Percentiles rank a stretch among this genome's conserved stretches.
These are phyloP conservation scores for Morone chrysops DNA, from an alignment of 2,113 vertebrate genomes.

Conservation along the genomic window DNA sequence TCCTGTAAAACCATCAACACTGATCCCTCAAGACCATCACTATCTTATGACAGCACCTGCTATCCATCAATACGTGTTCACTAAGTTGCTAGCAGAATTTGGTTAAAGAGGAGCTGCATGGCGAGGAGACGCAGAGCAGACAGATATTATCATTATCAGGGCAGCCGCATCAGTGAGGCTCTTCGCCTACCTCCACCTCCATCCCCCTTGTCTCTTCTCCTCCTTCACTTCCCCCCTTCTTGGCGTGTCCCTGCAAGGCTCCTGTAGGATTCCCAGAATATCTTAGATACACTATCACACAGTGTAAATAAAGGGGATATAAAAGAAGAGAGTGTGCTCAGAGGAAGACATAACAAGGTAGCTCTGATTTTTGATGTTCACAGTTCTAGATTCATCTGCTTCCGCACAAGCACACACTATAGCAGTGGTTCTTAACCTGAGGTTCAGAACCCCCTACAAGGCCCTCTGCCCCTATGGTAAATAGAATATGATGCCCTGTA, in stretches of 20 bases:
- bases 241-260: slow-evolving; percentile 56
- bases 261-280: slow-evolving; percentile 65
- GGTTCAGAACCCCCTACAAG: neutral
- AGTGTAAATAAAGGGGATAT: slow-evolving; percentile 18
- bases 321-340: slow-evolving; percentile 17
- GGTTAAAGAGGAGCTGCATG: neutral
- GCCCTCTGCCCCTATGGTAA: too few species aligned
- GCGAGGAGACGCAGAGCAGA: slow-evolving; percentile 26
- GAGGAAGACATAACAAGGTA: slow-evolving; percentile 66
- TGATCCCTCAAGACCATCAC: slow-evolving; percentile 7
- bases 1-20: slow-evolving; percentile 24
- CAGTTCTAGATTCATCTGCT: neutral
- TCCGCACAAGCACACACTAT: neutral
- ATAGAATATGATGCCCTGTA: too few species aligned
- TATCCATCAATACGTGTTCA: slow-evolving; percentile 28
- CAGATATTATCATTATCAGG: slow-evolving; percentile 45
- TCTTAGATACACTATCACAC: slow-evolving; percentile 70
- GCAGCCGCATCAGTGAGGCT: neutral
- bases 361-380: neutral
- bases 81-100: slow-evolving; percentile 16
- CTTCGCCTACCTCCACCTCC: neutral
- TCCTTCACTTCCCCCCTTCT: slow-evolving; percentile 16
- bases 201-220: neutral
- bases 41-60: slow-evolving; percentile 35
- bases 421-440: neutral